Evolutionary conservation across 1,140 invertebrate genomes (phyloP).

Genomic region (Drosophila subobscura): DNA sequence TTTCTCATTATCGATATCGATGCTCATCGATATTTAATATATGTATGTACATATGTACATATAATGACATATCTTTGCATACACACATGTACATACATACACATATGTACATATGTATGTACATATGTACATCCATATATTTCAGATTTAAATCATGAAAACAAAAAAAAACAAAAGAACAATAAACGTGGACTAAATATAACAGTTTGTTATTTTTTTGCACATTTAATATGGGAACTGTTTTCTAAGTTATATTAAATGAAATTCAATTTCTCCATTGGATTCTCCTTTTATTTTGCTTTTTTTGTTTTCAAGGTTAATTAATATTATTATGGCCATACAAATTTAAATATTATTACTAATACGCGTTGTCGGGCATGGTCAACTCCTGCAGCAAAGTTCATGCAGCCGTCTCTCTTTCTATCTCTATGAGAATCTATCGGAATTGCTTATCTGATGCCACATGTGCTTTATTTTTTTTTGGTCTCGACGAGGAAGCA

Average conservation of each 20-base stretch:
- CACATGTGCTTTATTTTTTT: conserved; percentile 53
- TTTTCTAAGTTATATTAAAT: conserved; percentile 9
- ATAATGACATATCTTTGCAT: too few species aligned
- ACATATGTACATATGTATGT: too few species aligned
- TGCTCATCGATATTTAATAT: too few species aligned
- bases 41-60: too few species aligned
- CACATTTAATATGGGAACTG: neutral
- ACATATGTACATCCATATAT: too few species aligned
- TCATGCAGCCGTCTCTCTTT: neutral
- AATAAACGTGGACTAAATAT: too few species aligned
- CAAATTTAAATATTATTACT: conserved; percentile 45
- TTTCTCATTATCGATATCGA: too few species aligned
- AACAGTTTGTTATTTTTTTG: neutral
- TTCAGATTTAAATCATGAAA: too few species aligned
- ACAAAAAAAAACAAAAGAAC: too few species aligned
- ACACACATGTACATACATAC: too few species aligned
- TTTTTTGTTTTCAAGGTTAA: conserved; percentile 21
- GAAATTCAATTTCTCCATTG: neutral
- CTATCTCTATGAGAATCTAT: conserved; percentile 8
- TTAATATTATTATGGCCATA: conserved; percentile 29
- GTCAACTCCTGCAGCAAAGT: conserved; percentile 12
- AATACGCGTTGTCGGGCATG: conserved; percentile 44
- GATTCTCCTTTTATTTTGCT: conserved; percentile 30
- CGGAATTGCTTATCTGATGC: conserved; percentile 9
- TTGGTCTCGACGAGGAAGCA: conserved; percentile 23